Conservation (phyloP, 2,797 vertebrate species). For the Lateolabrax maculatus region DNA sequence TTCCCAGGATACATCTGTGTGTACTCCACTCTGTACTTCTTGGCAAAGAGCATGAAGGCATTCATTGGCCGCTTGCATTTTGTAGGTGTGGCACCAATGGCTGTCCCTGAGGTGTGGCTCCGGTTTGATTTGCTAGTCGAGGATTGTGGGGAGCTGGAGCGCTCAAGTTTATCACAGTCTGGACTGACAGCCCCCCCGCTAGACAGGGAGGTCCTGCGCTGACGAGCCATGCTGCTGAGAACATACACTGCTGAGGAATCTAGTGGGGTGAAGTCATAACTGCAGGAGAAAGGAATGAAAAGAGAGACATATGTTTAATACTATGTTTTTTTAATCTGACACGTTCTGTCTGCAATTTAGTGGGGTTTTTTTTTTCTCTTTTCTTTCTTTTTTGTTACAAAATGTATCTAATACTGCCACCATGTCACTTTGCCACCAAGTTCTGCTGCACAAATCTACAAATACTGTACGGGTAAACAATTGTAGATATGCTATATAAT, state of each 20-base stretch:
- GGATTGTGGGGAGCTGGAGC: constrained; percentile 87
- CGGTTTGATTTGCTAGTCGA: constrained; percentile 91
- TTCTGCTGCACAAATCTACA: neutral
- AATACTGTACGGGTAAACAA: neutral
- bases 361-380: no score
- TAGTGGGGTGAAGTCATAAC: constrained; percentile 98
- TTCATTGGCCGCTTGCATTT: constrained; percentile 99
- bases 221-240: constrained; percentile 98
- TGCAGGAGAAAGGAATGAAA: constrained; percentile 61
- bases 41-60: constrained; percentile 99
- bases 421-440: neutral
- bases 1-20: constrained; percentile 99
- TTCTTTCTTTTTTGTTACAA: neutral
- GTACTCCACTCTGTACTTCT: constrained; percentile 99
- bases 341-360: neutral
- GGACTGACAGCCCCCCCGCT: constrained; percentile 91
- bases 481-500: neutral
- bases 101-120: constrained; percentile 94
- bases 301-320: neutral
- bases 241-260: constrained; percentile 99
- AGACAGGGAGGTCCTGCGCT: constrained; percentile 95
- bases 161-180: constrained; percentile 92
- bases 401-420: neutral
- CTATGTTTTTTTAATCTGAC: neutral
- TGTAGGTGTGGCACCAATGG: constrained; percentile 91